Percentiles rank a stretch among this genome's conserved stretches.
These are phyloP conservation scores for Agrilus cyanescens DNA, from an alignment of 2,888 invertebrate genomes.

Conservation along the genomic window DNA sequence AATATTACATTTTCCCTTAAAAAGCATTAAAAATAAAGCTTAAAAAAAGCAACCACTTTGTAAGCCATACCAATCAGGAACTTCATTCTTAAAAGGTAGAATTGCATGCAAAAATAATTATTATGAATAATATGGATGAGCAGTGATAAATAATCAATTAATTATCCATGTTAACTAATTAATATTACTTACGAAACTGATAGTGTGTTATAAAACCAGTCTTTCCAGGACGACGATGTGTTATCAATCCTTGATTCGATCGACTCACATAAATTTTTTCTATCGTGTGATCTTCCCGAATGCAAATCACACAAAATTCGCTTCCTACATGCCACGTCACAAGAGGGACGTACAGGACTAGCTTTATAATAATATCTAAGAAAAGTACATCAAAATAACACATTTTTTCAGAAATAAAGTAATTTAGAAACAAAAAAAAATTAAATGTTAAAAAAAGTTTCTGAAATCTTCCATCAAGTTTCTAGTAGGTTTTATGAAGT, in stretches of 20 bases:
- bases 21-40: too few relatives aligned
- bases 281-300: conserved; percentile 78
- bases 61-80: too few relatives aligned
- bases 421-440: conserved; percentile 1
- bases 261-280: conserved; percentile 68
- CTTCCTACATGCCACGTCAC: conserved; percentile 78
- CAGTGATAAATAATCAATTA: too few relatives aligned
- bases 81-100: too few relatives aligned
- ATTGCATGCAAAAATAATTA: too few relatives aligned
- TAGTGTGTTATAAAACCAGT: conserved; percentile 79
- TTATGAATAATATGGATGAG: too few relatives aligned
- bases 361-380: conserved; percentile 79
- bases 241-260: conserved; percentile 76
- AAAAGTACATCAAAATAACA: conserved; percentile 12
- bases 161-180: not conserved
- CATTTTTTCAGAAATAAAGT: too few relatives aligned
- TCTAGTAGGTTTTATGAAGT: too few relatives aligned
- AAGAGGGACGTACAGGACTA: conserved; percentile 68
- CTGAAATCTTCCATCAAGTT: too few relatives aligned
- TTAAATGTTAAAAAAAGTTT: not conserved
- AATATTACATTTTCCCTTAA: too few relatives aligned
- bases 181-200: conserved; percentile 69
- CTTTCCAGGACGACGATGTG: conserved; percentile 66
- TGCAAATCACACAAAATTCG: conserved; percentile 75
- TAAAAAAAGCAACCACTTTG: too few relatives aligned